Percentiles rank a stretch among this genome's conserved stretches.
These are phyloP conservation scores for Mugil cephalus DNA, from an alignment of 2,113 vertebrate genomes.

Conservation along the genomic window DNA sequence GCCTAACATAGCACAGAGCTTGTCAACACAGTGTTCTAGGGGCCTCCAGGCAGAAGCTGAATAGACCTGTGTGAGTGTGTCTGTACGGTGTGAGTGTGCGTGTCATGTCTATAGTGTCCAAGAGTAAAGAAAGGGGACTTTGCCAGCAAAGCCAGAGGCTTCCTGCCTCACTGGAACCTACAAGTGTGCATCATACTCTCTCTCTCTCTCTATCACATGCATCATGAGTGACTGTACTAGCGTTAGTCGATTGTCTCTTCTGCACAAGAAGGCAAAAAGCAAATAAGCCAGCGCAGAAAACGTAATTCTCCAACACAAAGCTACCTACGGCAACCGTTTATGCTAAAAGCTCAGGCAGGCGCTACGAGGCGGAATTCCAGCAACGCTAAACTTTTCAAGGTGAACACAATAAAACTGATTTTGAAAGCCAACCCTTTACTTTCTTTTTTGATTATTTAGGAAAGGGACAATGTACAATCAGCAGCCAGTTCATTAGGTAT, in stretches of 20 bases:
- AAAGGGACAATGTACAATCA: too few relatives aligned
- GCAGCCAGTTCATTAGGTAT: too few relatives aligned
- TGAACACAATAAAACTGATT: too few relatives aligned
- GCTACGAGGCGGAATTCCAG: too few relatives aligned
- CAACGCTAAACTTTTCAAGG: too few relatives aligned
- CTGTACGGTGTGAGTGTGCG: conserved; percentile 15
- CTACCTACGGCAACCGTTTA: neutral
- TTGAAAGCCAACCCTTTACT: too few relatives aligned
- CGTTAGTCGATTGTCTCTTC: neutral
- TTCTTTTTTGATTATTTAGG: too few relatives aligned
- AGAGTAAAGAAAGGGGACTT: conserved; percentile 72
- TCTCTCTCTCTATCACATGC: neutral
- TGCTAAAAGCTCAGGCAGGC: too few relatives aligned
- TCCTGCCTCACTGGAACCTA: conserved; percentile 59
- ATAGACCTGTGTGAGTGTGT: conserved; percentile 53
- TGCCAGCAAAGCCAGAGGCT: conserved; percentile 81
- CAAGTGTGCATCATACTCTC: conserved; percentile 23
- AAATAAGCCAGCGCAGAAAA: conserved; percentile 15
- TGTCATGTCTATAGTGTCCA: conserved; percentile 37
- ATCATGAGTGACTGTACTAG: neutral
- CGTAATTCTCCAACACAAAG: conserved; percentile 9
- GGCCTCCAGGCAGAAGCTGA: conserved; percentile 73
- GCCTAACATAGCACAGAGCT: conserved; percentile 49
- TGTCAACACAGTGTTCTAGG: conserved; percentile 77
- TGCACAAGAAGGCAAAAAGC: conserved; percentile 19